These are phyloP conservation scores for Eudasyphora cyanicolor DNA, from an alignment of 2,888 invertebrate genomes.

Conservation along the genomic window DNA sequence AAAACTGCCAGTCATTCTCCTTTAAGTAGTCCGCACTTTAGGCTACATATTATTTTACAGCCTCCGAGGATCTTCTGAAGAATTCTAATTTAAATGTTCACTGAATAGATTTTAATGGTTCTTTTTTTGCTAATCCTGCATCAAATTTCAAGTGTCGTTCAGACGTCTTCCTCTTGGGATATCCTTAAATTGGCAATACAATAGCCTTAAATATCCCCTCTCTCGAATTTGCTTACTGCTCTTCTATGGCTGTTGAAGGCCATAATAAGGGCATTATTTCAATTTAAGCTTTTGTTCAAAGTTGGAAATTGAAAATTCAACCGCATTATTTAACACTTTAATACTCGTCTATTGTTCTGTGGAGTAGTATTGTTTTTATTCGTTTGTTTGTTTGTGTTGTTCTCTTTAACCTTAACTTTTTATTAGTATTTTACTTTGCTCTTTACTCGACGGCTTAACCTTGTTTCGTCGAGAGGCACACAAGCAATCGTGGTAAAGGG, in stretches of 20 bases:
- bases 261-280: constrained; percentile 10
- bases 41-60: constrained; percentile 3
- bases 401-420: too few relatives aligned
- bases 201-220: neutral
- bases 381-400: neutral
- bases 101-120: constrained; percentile 6
- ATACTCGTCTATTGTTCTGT: constrained; percentile 26
- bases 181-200: constrained; percentile 20
- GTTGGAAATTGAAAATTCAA: constrained; percentile 38
- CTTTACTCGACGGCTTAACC: constrained; percentile 9
- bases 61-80: neutral
- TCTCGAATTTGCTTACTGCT: too few relatives aligned
- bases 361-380: too few relatives aligned
- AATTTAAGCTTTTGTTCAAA: constrained; percentile 17
- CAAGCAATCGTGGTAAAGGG: constrained; percentile 10
- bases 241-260: neutral
- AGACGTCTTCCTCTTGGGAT: neutral
- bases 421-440: neutral
- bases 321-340: constrained; percentile 56
- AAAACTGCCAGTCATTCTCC: neutral
- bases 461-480: constrained; percentile 1
- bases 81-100: constrained; percentile 3
- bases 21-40: neutral
- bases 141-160: constrained; percentile 19
- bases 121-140: neutral